Percentiles rank a stretch among this genome's conserved stretches.
phyloP scores from a whole-genome alignment of 2,113 vertebrate genomes.

The Rhadina sibilatrix region DNA sequence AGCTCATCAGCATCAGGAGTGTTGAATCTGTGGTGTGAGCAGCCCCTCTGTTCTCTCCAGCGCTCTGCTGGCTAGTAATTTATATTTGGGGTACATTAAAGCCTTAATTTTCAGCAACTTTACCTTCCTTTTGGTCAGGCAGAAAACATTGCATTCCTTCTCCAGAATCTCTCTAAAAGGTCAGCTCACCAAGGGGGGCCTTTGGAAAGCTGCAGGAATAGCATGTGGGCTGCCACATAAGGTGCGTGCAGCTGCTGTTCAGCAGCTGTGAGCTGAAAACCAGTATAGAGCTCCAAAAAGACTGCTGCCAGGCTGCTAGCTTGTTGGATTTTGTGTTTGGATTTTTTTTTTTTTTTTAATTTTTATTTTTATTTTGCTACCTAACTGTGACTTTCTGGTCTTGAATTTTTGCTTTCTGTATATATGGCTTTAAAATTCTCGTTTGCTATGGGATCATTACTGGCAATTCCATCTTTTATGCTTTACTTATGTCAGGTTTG shows the following conservation, averaged over 20 bases:
- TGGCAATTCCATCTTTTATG: background rate
- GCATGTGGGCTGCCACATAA: background rate
- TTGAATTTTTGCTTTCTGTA: background rate
- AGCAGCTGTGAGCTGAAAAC: slow-evolving; percentile 35
- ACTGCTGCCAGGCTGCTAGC: background rate
- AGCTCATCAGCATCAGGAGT: background rate
- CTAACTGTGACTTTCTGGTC: background rate
- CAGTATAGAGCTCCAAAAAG: background rate
- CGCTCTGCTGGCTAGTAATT: background rate
- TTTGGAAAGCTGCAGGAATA: background rate
- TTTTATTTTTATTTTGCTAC: background rate
- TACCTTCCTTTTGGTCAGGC: background rate
- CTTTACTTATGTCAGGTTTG: background rate
- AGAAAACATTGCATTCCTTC: background rate
- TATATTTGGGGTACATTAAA: background rate
- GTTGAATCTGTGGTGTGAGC: background rate
- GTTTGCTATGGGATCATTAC: background rate
- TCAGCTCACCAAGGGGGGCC: background rate
- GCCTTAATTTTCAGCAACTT: background rate
- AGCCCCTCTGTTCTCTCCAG: background rate
- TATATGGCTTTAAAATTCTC: background rate
- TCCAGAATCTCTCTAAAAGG: background rate
- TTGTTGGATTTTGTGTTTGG: background rate
- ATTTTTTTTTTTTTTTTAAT: background rate
- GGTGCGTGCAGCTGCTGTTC: background rate